These are phyloP conservation scores for Cheirogaleus medius DNA, from an alignment of 2,113 vertebrate genomes.

Conservation along the genomic window DNA sequence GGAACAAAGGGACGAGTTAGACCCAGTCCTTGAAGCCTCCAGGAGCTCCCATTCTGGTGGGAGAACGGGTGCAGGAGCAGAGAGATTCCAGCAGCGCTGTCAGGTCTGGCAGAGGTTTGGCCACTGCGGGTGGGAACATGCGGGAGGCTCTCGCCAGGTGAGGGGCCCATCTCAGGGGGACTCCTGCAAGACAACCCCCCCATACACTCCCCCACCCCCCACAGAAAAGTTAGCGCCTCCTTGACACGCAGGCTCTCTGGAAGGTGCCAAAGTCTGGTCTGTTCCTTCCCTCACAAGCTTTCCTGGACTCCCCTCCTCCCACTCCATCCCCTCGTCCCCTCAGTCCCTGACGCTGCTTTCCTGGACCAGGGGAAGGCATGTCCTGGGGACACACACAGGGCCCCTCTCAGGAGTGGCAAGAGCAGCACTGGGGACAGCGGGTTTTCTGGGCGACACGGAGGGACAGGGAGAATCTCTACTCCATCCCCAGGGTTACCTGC, in stretches of 20 bases:
- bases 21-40: not conserved
- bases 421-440: not conserved
- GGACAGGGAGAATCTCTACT: not conserved
- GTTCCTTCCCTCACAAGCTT: not conserved
- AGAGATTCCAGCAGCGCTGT: not conserved
- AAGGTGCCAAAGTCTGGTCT: not conserved
- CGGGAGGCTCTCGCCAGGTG: not conserved
- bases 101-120: not conserved
- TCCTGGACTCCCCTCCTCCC: not conserved
- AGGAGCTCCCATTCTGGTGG: not conserved
- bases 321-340: not conserved
- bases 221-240: not conserved
- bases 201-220: too few relatives aligned
- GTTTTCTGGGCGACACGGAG: fast-evolving
- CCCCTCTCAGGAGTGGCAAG: not conserved
- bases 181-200: not conserved
- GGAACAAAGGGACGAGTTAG: not conserved
- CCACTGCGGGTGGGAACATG: not conserved
- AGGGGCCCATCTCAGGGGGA: not conserved
- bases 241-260: not conserved
- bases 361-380: not conserved
- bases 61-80: not conserved
- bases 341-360: not conserved
- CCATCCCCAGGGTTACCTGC: not conserved
- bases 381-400: not conserved